These are phyloP conservation scores for Paracentrotus lividus DNA, from an alignment of 53 echinoderm and acorn worm genomes.

Conservation along the genomic window DNA sequence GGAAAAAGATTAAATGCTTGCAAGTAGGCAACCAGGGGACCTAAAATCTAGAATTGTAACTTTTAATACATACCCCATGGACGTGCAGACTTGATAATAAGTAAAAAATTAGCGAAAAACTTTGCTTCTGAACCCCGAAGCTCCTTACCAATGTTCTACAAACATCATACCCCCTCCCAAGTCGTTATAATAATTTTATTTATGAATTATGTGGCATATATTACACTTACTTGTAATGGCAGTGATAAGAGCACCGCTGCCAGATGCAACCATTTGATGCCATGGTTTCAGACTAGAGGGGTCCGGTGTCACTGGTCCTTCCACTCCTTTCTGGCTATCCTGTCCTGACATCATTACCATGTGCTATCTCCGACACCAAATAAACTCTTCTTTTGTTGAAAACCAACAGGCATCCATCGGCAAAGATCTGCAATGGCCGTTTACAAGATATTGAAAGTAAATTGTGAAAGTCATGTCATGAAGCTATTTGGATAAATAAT, in stretches of 20 bases:
- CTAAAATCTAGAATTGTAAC: too few species aligned
- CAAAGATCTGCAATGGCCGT: neutral
- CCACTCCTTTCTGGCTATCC: neutral
- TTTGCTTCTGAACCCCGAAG: too few species aligned
- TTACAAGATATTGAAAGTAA: neutral
- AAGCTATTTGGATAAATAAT: too few species aligned
- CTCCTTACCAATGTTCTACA: too few species aligned
- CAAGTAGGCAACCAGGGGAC: too few species aligned
- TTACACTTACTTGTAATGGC: slow-evolving; percentile 83
- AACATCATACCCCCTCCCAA: too few species aligned
- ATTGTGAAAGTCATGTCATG: neutral
- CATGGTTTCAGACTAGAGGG: slow-evolving; percentile 66
- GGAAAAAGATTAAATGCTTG: too few species aligned
- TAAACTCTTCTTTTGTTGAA: neutral
- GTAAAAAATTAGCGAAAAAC: too few species aligned
- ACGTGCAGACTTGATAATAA: too few species aligned
- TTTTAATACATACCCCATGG: too few species aligned
- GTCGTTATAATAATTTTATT: too few species aligned
- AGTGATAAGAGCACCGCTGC: slow-evolving; percentile 91
- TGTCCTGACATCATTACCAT: neutral
- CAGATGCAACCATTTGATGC: slow-evolving; percentile 93
- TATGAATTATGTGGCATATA: too few species aligned
- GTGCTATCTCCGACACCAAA: neutral
- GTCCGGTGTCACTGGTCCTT: neutral
- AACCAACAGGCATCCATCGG: neutral